phyloP scores from a whole-genome alignment of 2,113 vertebrate genomes.

The Alouatta palliata region DNA sequence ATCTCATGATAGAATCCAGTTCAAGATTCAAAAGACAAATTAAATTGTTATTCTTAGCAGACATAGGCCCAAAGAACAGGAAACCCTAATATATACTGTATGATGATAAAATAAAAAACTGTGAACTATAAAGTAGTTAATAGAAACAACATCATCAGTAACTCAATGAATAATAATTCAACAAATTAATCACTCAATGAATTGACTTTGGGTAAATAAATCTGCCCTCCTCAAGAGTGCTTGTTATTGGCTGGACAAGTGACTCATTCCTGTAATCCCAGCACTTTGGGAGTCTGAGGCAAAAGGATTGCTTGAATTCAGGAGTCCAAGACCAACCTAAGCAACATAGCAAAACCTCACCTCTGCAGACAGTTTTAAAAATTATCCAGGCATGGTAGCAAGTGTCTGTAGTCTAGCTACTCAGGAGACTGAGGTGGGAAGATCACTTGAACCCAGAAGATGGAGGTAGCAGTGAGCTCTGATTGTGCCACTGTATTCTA shows the following conservation, averaged over 20 bases:
- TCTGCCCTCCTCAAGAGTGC: background rate
- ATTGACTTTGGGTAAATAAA: background rate
- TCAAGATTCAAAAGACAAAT: background rate
- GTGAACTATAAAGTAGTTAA: background rate
- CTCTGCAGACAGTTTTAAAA: no score
- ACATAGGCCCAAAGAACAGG: background rate
- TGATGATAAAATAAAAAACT: background rate
- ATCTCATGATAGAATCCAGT: background rate
- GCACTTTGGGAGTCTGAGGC: no score
- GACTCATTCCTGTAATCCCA: no score
- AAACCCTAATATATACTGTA: background rate
- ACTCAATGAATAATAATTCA: background rate
- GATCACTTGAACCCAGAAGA: no score
- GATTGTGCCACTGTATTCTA: no score
- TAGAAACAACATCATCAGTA: background rate
- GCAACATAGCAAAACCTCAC: no score
- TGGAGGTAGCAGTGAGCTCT: no score
- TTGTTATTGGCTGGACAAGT: background rate
- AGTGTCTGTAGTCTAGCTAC: no score
- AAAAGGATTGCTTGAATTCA: no score
- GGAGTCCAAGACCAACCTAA: no score
- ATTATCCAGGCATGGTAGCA: no score
- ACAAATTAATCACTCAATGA: background rate
- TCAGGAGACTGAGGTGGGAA: no score
- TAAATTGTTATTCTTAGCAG: background rate